phyloP scores from a whole-genome alignment of 2,113 vertebrate genomes.

The Eurystomus gularis region DNA sequence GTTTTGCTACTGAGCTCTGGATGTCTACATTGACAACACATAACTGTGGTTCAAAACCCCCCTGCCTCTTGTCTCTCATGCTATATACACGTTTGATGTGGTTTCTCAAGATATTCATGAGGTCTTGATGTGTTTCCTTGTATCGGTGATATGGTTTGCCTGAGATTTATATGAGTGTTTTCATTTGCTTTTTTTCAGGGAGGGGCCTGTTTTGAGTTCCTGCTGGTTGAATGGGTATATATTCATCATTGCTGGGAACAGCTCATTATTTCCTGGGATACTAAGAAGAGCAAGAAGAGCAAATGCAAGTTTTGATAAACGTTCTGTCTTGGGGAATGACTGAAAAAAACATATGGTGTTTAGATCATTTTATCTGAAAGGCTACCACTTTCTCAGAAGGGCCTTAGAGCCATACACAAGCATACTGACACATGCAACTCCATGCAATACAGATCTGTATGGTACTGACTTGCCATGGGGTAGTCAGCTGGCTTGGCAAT shows the following conservation, averaged over 20 bases:
- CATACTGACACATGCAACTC: not conserved
- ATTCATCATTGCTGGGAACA: not conserved
- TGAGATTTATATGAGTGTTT: not conserved
- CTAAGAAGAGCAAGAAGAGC: not conserved
- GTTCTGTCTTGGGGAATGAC: not conserved
- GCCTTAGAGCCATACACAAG: not conserved
- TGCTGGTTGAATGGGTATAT: not conserved
- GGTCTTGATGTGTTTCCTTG: not conserved
- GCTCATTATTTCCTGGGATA: not conserved
- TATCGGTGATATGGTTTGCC: constrained; percentile 30
- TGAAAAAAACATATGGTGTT: not conserved
- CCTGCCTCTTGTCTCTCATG: not conserved
- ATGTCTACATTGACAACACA: not conserved
- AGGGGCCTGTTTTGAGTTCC: constrained; percentile 27
- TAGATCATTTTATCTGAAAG: constrained; percentile 22
- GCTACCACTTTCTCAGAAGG: not conserved
- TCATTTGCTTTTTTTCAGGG: constrained; percentile 30
- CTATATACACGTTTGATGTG: constrained; percentile 18
- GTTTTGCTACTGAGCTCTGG: not conserved
- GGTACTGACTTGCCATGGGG: not conserved
- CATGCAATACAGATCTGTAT: not conserved
- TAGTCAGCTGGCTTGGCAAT: constrained; percentile 9
- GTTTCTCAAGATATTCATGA: constrained; percentile 20
- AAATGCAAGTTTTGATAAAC: not conserved
- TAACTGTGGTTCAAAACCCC: not conserved